Base-by-base conservation (phyloP, 2,113 vertebrate species). In the Amblyopsis rosae region DNA sequence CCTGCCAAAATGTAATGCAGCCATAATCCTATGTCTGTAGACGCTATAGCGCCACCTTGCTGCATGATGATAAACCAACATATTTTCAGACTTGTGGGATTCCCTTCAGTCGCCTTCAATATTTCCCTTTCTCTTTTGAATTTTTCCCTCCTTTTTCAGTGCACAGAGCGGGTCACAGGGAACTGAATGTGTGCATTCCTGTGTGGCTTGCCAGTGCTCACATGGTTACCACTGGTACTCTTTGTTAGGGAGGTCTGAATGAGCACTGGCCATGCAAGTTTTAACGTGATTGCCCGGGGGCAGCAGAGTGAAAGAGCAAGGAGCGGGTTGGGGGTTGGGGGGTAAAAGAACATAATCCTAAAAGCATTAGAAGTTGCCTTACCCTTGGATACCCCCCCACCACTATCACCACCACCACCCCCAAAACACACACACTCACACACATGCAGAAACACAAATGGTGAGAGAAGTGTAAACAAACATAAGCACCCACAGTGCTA, bases 191-290 rank as follows among this genome's bases (percentile, higher is more conserved):
- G 92, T 91, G 90, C 96, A 98, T 97, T 98, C 96, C 96, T 98
- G 92, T 90, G 89, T 86, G 93, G 90, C 90, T 91, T 88, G 93
- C 91, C 93, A 93, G 93, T 90, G 94, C 95, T 95, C 94, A 93
- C 95, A 96, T 96, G 96, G 96, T 96, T 95, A 98, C 96, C 87
- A 90, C 90, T 85, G 92, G 92, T 86, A 84, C 88, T 92, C 93
- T 94, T 96, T 97, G 95, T 96, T 95, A 88, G 92, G 92, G 91
- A 94, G 93, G 94, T 95, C 92, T 96, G 95, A 97, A 96, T 95
- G 92, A 95, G 94, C 94, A 91, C 91, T 88, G 92, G 93, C 94
- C 93, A 81, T 94, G 94, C 93, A 94, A 93, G 95, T 95, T 94
- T 94, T 93, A 96, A 95, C 93, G 90, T 93, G 93, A 96, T 93